Base-by-base conservation (phyloP, 2,797 vertebrate genomes). In the Thamnophis elegans region DNA sequence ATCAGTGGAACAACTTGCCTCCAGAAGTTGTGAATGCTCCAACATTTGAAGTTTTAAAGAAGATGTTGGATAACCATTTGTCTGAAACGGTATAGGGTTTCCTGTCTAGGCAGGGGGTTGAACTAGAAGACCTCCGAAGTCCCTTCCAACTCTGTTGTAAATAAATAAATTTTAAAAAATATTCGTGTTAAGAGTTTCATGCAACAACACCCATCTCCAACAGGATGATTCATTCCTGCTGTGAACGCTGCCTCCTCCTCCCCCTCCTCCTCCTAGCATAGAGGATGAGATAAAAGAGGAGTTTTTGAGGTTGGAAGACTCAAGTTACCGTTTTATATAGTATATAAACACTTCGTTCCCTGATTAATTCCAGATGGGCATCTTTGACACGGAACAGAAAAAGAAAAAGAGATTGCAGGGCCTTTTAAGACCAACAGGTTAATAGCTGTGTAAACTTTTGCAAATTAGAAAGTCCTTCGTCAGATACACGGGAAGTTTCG, bases 261-360 rank as follows among this genome's bases (percentile, higher is more conserved):
- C 42, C 47, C 42, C 42, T 47, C 89, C 88, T 89, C 82, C 28
- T 89, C 92, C 42, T 65, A 89, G 92, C 42, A 73, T 9, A 12
- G 87, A 47, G 92, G 93, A 65, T n/a, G 85, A 94, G 82, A 92
- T 94, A 82, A 56, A 94, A 91, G 88, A 94, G 53, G 12, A 3
- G 56, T 13, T 28, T 91, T 85, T 94, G 93, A 94, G 95, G 36
- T 11, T 82, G 94, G 95, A 95, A 93, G 95, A 88, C 93, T 94
- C 88, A 95, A 96, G 56, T 60, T 88, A 59, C 55, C 0, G 1
- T 87, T 55, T 87, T 55, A 87, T 87, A 20, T 4, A 55, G 28
- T 87, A n/a, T 55, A 87, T 87, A 55, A 87, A 87, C 86, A 56
- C 86, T 87, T 56, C 11, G 5, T 32, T 55, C 36, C 32, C 5